Conservation (phyloP, 2,797 vertebrate species). For the Acrocephalus scirpaceus region DNA sequence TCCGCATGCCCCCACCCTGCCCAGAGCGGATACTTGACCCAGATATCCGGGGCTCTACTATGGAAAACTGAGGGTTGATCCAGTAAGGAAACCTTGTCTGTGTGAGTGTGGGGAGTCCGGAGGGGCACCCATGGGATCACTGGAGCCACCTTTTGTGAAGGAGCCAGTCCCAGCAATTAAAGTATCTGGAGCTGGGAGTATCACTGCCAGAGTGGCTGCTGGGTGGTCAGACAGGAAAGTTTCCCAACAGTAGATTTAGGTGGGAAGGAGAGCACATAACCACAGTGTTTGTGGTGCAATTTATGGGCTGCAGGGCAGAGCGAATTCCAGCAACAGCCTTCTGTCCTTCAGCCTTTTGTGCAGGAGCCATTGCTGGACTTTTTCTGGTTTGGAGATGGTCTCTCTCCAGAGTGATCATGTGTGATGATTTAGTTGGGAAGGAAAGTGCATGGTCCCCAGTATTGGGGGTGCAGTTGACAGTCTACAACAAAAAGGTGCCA, state of each 20-base stretch:
- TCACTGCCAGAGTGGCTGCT: not conserved
- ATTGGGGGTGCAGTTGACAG: not conserved
- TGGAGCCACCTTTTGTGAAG: not conserved
- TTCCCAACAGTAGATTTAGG: not conserved
- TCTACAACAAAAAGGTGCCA: not conserved
- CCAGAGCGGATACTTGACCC: accelerated
- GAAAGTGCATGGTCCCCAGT: not conserved
- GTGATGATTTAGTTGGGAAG: not conserved
- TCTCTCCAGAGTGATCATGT: not conserved
- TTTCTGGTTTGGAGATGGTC: not conserved
- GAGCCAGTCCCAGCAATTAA: not conserved
- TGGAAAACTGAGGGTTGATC: not conserved
- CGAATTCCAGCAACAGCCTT: not conserved
- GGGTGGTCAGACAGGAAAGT: not conserved
- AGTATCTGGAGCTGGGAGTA: not conserved
- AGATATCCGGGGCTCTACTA: not conserved
- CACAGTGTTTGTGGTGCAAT: not conserved
- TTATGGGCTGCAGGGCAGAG: not conserved
- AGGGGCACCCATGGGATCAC: not conserved
- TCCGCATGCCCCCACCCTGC: not conserved
- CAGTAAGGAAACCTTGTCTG: not conserved
- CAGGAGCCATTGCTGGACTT: accelerated
- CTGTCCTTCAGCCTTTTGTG: not conserved
- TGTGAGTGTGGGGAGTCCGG: not conserved
- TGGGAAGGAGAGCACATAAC: not conserved